Evolutionary conservation across 2,113 vertebrate genomes (phyloP), one percentile per base, ranked within the genome.

Genomic region (Rhinichthys klamathensis): DNA sequence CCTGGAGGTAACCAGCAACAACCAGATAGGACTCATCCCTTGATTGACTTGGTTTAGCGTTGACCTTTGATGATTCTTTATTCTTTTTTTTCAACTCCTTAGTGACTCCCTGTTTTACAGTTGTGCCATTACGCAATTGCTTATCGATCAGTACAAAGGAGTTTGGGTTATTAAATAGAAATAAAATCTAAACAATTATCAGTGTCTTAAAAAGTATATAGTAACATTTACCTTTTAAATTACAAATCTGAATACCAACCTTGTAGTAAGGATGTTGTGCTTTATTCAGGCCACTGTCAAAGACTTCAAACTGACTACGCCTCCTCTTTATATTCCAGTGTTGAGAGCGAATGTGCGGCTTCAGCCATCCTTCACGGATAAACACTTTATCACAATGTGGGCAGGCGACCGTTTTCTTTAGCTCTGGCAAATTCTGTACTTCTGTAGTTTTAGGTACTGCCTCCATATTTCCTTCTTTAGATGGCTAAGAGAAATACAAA

Each of bases 311-410:
- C 54, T 41, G 13, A n/a, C 4, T 0, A 27, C 3, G 25, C 4
- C 1, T 27, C 1, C 2, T 80, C 3, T 27, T 46, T 73, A 27
- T 1, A 2, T 44, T 16, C 25, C 23, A 1, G 16, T 80, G 78
- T 10, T 21, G 35, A 21, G 15, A 2, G 4, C n/a, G 38, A 65
- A 80, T 84, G 38, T 88, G 87, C 12, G 81, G 58, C 58, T 35
- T 41, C 41, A 88, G 32, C 35, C 87, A 88, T 10, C 87, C 87
- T 2, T 72, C 58, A 35, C 74, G 25, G 30, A 60, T 4, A 88
- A 84, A 88, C 35, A 88, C 82, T 72, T 86, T 88, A 51, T 78
- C 70, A 63, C 87, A 88, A 27, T 86, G 69, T 44, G 44, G 69
- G 54, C 87, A 88, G 2, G 84, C 35, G 49, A 60, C 63, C 1